Conservation (phyloP, 2,797 vertebrate genomes). For the Xenopus petersii region DNA sequence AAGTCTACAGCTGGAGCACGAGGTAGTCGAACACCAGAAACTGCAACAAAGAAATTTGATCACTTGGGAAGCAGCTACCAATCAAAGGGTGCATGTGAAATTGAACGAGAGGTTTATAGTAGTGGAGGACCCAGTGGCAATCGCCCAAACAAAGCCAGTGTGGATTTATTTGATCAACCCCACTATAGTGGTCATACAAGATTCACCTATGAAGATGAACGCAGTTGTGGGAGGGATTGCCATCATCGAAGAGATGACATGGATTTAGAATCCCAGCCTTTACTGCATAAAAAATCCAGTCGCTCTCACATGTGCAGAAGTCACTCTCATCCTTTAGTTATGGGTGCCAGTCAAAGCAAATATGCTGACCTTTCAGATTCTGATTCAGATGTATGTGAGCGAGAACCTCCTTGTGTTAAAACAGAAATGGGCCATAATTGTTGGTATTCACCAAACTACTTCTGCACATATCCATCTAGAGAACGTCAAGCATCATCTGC, state of each 20-base stretch:
- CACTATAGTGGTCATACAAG: slow-evolving; percentile 54
- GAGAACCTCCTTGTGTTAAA: slow-evolving; percentile 48
- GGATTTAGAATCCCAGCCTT: slow-evolving; percentile 57
- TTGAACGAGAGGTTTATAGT: slow-evolving; percentile 46
- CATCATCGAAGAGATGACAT: slow-evolving; percentile 47
- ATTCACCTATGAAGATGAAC: slow-evolving; percentile 64
- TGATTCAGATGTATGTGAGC: slow-evolving; percentile 61
- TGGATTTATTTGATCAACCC: slow-evolving; percentile 52
- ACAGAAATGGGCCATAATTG: slow-evolving; percentile 56
- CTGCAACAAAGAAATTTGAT: slow-evolving; percentile 68
- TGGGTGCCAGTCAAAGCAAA: slow-evolving; percentile 55
- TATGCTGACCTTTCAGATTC: slow-evolving; percentile 64
- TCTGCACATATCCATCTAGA: slow-evolving; percentile 61
- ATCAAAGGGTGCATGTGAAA: slow-evolving; percentile 60
- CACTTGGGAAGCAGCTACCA: slow-evolving; percentile 67
- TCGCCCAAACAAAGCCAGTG: slow-evolving; percentile 49
- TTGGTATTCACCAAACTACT: slow-evolving; percentile 62
- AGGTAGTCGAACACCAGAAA: slow-evolving; percentile 44
- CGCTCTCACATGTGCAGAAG: slow-evolving; percentile 48
- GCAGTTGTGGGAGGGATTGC: slow-evolving; percentile 52
- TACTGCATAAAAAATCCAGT: slow-evolving; percentile 50
- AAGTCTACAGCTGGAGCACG: slow-evolving; percentile 31
- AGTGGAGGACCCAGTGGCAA: slow-evolving; percentile 47
- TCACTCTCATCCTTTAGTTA: slow-evolving; percentile 47
- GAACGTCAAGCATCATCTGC: slow-evolving; percentile 53